phyloP scores from a whole-genome alignment of 2,113 vertebrate genomes.

The Cyrtonyx montezumae region DNA sequence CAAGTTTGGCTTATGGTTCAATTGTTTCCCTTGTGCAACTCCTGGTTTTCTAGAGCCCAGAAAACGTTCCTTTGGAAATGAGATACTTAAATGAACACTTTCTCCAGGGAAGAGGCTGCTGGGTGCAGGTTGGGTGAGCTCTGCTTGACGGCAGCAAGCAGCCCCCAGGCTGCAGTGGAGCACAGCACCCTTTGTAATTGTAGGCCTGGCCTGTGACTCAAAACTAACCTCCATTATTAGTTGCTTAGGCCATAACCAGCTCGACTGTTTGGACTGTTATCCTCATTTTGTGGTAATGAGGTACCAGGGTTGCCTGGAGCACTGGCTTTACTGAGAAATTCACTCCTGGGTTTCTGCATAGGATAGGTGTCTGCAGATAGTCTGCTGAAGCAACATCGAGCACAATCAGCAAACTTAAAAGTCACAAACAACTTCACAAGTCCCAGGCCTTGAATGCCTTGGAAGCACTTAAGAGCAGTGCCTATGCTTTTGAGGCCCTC shows the following conservation, averaged over 20 bases:
- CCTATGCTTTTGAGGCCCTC: neutral
- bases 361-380: neutral
- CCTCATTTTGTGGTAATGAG: neutral
- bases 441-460: neutral
- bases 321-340: neutral
- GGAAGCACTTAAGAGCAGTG: neutral
- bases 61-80: neutral
- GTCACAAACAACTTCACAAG: neutral
- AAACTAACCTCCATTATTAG: neutral
- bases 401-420: neutral
- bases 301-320: neutral
- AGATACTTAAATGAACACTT: neutral
- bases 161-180: neutral
- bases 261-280: neutral
- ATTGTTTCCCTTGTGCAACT: slow-evolving; percentile 59
- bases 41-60: neutral
- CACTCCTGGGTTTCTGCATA: neutral
- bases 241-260: neutral
- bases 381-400: neutral
- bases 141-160: neutral
- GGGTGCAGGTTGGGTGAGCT: neutral
- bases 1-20: slow-evolving; percentile 52
- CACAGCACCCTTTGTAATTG: neutral
- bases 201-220: neutral
- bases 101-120: neutral